phyloP scores from a whole-genome alignment of 2,888 invertebrate species.

The Gisinianus flammeolus region DNA sequence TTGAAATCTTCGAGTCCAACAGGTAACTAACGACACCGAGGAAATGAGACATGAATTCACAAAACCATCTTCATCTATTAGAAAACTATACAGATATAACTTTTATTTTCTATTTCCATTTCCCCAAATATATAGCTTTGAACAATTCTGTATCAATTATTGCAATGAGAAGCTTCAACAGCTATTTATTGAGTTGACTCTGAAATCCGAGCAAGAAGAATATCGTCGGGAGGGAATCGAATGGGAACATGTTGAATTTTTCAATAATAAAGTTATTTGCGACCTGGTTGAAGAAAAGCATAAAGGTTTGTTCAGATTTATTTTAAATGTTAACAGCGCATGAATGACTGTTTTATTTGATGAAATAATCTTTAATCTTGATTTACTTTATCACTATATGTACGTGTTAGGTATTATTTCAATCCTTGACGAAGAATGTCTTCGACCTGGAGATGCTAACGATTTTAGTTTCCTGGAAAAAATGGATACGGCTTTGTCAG shows the following conservation, averaged over 20 bases:
- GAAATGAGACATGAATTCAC: no score
- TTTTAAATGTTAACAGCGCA: no score
- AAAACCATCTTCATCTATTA: no score
- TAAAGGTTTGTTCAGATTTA: constrained; percentile 71
- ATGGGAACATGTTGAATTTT: constrained; percentile 85
- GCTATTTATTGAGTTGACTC: constrained; percentile 86
- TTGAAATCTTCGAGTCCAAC: constrained; percentile 89
- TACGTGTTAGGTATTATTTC: constrained; percentile 73
- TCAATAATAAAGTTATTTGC: constrained; percentile 92
- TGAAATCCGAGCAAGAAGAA: constrained; percentile 92
- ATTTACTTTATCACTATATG: neutral
- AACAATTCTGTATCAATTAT: constrained; percentile 94
- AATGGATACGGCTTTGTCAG: constrained; percentile 73
- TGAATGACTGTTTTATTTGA: neutral
- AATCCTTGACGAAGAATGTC: constrained; percentile 88
- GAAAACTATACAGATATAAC: neutral
- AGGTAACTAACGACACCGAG: constrained; percentile 65
- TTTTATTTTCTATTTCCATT: constrained; percentile 35
- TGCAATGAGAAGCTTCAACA: constrained; percentile 96
- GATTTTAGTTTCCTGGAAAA: constrained; percentile 84
- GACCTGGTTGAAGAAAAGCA: constrained; percentile 89
- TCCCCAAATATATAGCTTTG: no score
- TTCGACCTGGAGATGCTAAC: constrained; percentile 84
- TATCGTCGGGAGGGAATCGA: constrained; percentile 88
- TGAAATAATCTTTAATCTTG: neutral